These are phyloP conservation scores for Pipistrellus pipistrellus DNA, from an alignment of 2,797 vertebrate species.

Conservation along the genomic window DNA sequence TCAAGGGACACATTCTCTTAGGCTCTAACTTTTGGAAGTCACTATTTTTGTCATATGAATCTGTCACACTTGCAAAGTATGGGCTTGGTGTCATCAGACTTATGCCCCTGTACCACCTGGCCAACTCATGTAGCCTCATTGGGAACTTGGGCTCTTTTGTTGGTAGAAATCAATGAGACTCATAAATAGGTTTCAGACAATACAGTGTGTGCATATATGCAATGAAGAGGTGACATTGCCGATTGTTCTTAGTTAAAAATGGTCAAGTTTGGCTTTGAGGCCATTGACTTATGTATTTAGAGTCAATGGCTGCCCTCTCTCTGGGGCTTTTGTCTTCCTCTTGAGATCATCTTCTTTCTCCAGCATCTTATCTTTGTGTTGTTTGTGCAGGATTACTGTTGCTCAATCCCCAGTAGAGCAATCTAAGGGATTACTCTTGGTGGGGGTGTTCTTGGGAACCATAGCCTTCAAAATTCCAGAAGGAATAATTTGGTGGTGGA, in stretches of 20 bases:
- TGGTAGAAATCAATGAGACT: background rate
- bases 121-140: background rate
- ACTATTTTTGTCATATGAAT: background rate
- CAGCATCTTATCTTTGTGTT: background rate
- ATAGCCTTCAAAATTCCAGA: background rate
- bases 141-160: background rate
- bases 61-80: background rate
- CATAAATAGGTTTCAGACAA: background rate
- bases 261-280: background rate
- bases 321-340: background rate
- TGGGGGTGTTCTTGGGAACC: background rate
- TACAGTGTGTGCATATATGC: background rate
- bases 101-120: background rate
- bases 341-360: background rate
- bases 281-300: background rate
- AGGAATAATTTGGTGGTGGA: background rate
- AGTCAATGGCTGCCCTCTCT: background rate
- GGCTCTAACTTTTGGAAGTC: background rate
- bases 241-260: constrained; percentile 4
- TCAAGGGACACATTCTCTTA: background rate
- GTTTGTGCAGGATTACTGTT: background rate
- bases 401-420: background rate
- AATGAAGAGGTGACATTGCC: background rate
- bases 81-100: background rate
- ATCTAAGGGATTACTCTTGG: background rate